Percentiles rank a stretch among this genome's conserved stretches.
Conservation (phyloP, 1,140 invertebrate species). For the Dinoponera quadriceps region DNA sequence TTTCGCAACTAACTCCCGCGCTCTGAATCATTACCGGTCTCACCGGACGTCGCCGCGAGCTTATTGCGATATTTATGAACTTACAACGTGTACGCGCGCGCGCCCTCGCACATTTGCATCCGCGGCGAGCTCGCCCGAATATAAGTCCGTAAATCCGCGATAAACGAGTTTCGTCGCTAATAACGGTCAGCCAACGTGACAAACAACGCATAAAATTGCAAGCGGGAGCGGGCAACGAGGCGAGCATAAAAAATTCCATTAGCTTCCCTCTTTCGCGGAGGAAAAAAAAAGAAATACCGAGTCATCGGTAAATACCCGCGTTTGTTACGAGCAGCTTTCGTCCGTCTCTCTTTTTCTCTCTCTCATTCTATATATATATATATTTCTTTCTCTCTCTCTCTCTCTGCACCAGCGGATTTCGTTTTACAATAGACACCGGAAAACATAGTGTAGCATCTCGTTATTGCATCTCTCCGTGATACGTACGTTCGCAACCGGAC, state of each 20-base stretch:
- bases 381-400: background rate
- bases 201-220: constrained; percentile 6
- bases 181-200: background rate
- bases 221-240: background rate
- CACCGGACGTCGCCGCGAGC: background rate
- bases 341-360: background rate
- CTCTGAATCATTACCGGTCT: background rate
- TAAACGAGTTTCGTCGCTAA: constrained; percentile 21
- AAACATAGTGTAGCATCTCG: constrained; percentile 52
- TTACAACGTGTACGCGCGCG: background rate
- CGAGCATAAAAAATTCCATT: constrained; percentile 34
- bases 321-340: constrained; percentile 50
- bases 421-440: background rate
- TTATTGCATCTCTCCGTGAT: constrained; percentile 42
- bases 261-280: constrained; percentile 1
- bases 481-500: constrained; percentile 38
- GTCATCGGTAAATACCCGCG: constrained; percentile 59
- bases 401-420: background rate
- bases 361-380: background rate
- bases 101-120: background rate
- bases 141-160: constrained; percentile 17
- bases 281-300: background rate
- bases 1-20: constrained; percentile 1
- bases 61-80: constrained; percentile 26
- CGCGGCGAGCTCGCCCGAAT: background rate